Evolutionary conservation across 2,113 vertebrate species (phyloP).

Genomic region (Larimichthys polyactis): DNA sequence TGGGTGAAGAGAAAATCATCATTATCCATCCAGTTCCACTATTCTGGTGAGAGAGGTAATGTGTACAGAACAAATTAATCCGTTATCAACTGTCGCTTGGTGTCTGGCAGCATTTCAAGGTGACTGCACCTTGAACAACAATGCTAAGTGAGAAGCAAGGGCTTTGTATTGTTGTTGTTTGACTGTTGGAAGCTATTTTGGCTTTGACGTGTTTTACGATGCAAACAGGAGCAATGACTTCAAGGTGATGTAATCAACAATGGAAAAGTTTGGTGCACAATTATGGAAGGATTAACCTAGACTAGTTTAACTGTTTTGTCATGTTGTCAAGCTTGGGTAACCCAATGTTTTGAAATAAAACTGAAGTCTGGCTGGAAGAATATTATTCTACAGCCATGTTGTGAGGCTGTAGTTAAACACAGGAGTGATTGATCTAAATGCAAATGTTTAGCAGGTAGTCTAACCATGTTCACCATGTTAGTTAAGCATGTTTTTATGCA

Average conservation of each 20-base stretch:
- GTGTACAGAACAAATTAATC: neutral
- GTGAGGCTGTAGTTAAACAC: neutral
- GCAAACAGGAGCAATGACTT: neutral
- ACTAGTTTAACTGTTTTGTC: slow-evolving; percentile 5
- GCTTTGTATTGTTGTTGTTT: neutral
- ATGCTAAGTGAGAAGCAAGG: neutral
- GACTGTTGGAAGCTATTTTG: slow-evolving; percentile 9
- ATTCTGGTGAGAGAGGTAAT: neutral
- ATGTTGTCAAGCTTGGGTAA: neutral
- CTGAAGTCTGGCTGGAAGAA: neutral
- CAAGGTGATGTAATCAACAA: neutral
- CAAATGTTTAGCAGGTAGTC: neutral
- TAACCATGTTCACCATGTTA: neutral
- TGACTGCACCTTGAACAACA: slow-evolving; percentile 10
- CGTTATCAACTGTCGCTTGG: neutral
- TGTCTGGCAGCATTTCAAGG: slow-evolving; percentile 19
- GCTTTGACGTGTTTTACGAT: neutral
- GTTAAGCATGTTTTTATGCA: neutral
- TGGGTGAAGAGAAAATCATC: slow-evolving; percentile 8
- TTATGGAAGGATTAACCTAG: no score
- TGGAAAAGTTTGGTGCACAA: neutral
- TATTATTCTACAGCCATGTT: neutral
- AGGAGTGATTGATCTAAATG: neutral
- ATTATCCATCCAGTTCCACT: neutral
- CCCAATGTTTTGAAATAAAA: no score